A percentile compares a stretch with the other conserved stretches of the same genome.
Evolutionary conservation across 2,888 invertebrate genomes (phyloP).

Genomic region (Nomada fabriciana): DNA sequence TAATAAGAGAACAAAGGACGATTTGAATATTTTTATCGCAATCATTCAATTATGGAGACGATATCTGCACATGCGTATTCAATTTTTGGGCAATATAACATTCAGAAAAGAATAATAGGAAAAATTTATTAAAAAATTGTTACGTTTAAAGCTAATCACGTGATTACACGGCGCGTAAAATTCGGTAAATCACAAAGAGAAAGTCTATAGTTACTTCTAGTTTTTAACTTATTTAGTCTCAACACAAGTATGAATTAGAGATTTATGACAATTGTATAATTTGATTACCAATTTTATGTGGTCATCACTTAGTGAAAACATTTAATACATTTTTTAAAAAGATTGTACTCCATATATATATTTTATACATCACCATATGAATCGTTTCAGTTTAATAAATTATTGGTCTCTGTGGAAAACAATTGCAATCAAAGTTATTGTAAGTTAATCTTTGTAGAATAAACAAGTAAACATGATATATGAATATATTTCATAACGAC

Average conservation of each 20-base stretch:
- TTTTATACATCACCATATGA: not conserved
- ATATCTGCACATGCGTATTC: not conserved
- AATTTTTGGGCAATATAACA: not conserved
- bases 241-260: no score
- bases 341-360: not conserved
- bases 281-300: no score
- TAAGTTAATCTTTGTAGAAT: not conserved
- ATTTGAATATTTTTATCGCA: not conserved
- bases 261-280: no score
- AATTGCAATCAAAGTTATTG: not conserved
- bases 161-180: not conserved
- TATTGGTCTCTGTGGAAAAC: not conserved
- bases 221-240: no score
- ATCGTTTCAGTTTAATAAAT: not conserved
- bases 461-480: not conserved
- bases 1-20: not conserved
- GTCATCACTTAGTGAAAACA: no score
- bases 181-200: not conserved
- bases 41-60: not conserved
- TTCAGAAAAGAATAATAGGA: not conserved
- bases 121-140: not conserved
- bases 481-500: not conserved
- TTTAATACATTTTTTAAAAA: no score
- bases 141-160: not conserved
- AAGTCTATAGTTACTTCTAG: not conserved